A percentile compares a stretch with the other conserved stretches of the same genome.
Conservation (phyloP, 2,888 invertebrate genomes). For the Cataglyphis cursor region DNA sequence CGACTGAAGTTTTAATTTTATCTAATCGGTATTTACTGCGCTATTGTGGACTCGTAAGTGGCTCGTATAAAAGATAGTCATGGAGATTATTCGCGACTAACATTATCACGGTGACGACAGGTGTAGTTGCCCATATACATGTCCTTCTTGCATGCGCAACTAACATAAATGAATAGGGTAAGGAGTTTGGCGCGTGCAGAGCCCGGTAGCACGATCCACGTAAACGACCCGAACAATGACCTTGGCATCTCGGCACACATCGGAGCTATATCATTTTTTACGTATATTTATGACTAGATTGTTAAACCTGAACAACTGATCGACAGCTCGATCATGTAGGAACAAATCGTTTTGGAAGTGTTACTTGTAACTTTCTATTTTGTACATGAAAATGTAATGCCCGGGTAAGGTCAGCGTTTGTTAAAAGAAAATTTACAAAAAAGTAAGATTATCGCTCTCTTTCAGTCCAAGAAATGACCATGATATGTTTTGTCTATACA, state of each 20-base stretch:
- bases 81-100: conserved; percentile 72
- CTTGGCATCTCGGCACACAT: conserved; percentile 67
- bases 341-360: not conserved
- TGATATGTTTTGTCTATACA: conserved; percentile 7
- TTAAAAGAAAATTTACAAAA: not conserved
- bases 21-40: conserved; percentile 78
- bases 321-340: not conserved
- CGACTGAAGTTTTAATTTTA: conserved; percentile 79
- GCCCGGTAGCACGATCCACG: conserved; percentile 62
- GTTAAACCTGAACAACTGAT: not conserved
- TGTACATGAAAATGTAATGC: not conserved
- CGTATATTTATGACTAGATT: not conserved
- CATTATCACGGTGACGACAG: conserved; percentile 80
- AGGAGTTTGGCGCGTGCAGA: conserved; percentile 68
- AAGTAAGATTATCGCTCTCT: not conserved
- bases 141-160: conserved; percentile 82
- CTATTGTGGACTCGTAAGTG: conserved; percentile 78
- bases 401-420: not conserved
- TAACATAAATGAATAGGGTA: conserved; percentile 78
- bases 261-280: conserved; percentile 17
- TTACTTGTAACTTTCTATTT: conserved; percentile 2
- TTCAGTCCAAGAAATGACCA: not conserved
- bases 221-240: conserved; percentile 65
- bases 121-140: conserved; percentile 80
- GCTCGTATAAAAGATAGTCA: conserved; percentile 74